These are phyloP conservation scores for Psococerastis gibbosa DNA, from an alignment of 2,888 invertebrate genomes.

Conservation along the genomic window DNA sequence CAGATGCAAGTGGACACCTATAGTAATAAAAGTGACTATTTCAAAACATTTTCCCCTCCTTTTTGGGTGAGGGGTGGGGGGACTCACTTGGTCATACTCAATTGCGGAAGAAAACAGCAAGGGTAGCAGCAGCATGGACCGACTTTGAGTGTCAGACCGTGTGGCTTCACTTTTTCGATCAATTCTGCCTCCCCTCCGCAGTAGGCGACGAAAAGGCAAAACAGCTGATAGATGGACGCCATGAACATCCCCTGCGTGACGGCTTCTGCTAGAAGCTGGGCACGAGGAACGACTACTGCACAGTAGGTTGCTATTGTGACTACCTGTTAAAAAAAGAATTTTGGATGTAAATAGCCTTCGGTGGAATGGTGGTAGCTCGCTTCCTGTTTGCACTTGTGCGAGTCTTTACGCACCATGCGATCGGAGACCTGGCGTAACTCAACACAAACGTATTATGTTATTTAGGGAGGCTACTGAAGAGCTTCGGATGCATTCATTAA, in stretches of 20 bases:
- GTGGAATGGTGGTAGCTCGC: too few species aligned
- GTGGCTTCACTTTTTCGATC: conserved; percentile 35
- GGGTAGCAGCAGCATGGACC: conserved; percentile 60
- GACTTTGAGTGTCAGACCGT: conserved; percentile 37
- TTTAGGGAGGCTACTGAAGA: too few species aligned
- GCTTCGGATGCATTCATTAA: too few species aligned
- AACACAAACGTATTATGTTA: too few species aligned
- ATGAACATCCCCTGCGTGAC: conserved; percentile 47
- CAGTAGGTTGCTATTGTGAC: conserved; percentile 36
- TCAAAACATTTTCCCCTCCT: too few species aligned
- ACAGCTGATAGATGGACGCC: conserved; percentile 49
- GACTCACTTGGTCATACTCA: conserved; percentile 37
- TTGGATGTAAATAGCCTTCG: too few species aligned
- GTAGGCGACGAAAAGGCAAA: conserved; percentile 43
- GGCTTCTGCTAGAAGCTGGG: conserved; percentile 46
- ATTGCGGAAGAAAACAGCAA: conserved; percentile 39
- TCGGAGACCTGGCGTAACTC: too few species aligned
- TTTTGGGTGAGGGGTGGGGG: too few species aligned
- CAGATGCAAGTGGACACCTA: too few species aligned
- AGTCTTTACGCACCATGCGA: too few species aligned
- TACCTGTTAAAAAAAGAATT: conserved; percentile 33
- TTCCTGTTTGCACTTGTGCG: too few species aligned
- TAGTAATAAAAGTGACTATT: too few species aligned
- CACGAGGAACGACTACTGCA: conserved; percentile 38
- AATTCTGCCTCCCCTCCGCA: conserved; percentile 40